Evolutionary conservation across 2,797 vertebrate genomes (phyloP), one percentile per base, ranked within the genome.

Genomic region (Hybognathus amarus): DNA sequence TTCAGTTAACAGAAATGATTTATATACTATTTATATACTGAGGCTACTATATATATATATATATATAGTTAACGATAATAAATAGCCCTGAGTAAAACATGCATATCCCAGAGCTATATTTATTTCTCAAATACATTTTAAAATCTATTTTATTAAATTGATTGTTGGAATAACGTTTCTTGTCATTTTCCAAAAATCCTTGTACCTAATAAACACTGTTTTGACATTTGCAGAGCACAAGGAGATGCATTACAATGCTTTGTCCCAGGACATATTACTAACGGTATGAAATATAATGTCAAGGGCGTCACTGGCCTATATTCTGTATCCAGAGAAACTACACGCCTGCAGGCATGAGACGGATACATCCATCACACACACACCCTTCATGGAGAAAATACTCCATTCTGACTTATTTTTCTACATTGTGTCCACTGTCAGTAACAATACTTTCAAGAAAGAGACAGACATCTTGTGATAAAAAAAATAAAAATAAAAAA

Each of bases 281-380:
- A 22, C 36, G 79, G 59, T 82, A 84, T 83, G 83, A 85, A 85
- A 86, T 85, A 67, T 85, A 78, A 85, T 84, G 83, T 84, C 78
- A 69, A 75, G 80, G 83, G 83, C 47, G 54, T 64, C 73, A 59
- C 76, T 85, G 83, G 64, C 80, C 70, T 80, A 86, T 83, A 85
- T 88, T 86, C 73, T 82, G n/a, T 77, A 67, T 85, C 80, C 64
- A 83, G 71, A 87, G 87, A 85, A 87, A 79, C 76, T 66, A 42
- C 85, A 73, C 56, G 77, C 87, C 87, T 50, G 30, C 20, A 70
- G 86, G 82, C 79, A 67, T 52, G 40, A 75, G 70, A 79, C 74
- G 54, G 61, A 74, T 54, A 66, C 67, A 83, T 84, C 82, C 86
- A 87, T 87, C 78, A 86, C 64, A 75, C 10, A 83, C 38, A 68